These are phyloP conservation scores for Sebastes taczanowskii DNA, from an alignment of 2,797 vertebrate species.

Conservation along the genomic window DNA sequence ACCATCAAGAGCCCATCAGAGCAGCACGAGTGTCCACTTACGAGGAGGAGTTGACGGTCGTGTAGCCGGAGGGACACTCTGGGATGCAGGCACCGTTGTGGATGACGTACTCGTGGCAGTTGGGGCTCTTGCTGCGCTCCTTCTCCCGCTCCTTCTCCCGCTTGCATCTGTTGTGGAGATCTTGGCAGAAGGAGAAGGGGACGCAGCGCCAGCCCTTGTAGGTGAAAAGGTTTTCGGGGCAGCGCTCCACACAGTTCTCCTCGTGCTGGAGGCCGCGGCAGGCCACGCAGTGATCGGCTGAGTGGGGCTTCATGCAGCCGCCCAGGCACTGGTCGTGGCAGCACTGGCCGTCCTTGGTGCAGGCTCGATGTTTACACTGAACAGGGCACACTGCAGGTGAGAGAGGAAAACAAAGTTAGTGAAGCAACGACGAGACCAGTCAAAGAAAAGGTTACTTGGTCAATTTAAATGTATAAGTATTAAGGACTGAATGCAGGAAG, in stretches of 20 bases:
- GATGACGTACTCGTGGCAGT: conserved; percentile 90
- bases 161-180: conserved; percentile 89
- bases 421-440: background rate
- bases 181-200: conserved; percentile 90
- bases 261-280: conserved; percentile 89
- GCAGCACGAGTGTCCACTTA: conserved; percentile 78
- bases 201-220: conserved; percentile 95
- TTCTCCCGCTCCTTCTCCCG: conserved; percentile 66
- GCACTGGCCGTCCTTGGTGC: conserved; percentile 87
- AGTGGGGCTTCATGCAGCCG: conserved; percentile 85
- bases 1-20: conserved; percentile 25
- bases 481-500: background rate
- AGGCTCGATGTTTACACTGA: conserved; percentile 90
- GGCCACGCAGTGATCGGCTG: conserved; percentile 86
- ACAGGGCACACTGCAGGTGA: conserved; percentile 87
- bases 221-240: conserved; percentile 85
- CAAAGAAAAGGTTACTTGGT: background rate
- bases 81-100: conserved; percentile 91
- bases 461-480: background rate
- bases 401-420: conserved; percentile 9
- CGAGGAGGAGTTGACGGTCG: conserved; percentile 91
- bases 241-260: conserved; percentile 85
- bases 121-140: conserved; percentile 68
- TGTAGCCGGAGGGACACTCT: conserved; percentile 95
- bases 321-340: conserved; percentile 94